Evolutionary conservation across 2,113 vertebrate species (phyloP).

Genomic region (Zosterops pallidus): DNA sequence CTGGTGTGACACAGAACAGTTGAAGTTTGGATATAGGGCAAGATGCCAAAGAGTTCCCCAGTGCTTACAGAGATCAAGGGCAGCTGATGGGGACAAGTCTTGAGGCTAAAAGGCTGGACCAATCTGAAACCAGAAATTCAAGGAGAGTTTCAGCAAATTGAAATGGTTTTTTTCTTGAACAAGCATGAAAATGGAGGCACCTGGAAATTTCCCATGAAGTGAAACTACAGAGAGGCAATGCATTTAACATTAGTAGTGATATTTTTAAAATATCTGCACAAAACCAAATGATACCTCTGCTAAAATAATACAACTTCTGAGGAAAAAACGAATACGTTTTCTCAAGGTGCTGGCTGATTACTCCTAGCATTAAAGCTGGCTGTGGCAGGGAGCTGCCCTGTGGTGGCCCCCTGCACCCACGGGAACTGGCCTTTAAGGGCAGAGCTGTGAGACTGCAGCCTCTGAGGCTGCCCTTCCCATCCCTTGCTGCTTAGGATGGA

Average conservation of each 20-base stretch:
- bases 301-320: neutral
- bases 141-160: neutral
- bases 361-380: neutral
- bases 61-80: neutral
- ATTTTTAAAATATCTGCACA: neutral
- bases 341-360: neutral
- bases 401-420: neutral
- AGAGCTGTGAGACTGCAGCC: neutral
- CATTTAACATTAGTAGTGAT: neutral
- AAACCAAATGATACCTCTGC: neutral
- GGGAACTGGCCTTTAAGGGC: neutral
- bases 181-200: neutral
- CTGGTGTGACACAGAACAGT: neutral
- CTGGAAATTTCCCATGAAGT: neutral
- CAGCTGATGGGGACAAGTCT: neutral
- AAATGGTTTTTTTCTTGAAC: neutral
- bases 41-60: neutral
- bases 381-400: neutral
- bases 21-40: neutral
- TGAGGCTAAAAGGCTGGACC: neutral
- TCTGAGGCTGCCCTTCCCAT: neutral
- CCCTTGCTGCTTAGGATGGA: neutral
- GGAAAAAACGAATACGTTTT: neutral
- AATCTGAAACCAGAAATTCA: neutral
- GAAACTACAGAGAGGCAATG: neutral